Conservation (phyloP, 2,888 invertebrate genomes). For the Eupeodes latifasciatus region DNA sequence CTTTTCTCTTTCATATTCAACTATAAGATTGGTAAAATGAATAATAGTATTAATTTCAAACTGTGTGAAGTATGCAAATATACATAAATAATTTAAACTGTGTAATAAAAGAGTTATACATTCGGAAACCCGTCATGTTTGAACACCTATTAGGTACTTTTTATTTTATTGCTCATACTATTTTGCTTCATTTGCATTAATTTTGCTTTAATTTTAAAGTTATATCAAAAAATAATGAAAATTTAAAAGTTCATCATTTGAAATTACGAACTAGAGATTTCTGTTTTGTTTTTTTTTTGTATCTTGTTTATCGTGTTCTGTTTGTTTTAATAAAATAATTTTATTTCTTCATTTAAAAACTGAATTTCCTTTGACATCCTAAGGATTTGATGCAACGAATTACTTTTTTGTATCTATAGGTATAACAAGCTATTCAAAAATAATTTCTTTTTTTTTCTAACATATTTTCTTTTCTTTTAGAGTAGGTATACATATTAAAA, state of each 20-base stretch:
- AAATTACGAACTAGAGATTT: not conserved
- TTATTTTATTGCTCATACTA: not conserved
- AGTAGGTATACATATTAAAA: conserved; percentile 45
- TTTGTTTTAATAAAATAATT: not conserved
- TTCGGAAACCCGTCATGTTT: not conserved
- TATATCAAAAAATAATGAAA: not conserved
- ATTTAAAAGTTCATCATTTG: not conserved
- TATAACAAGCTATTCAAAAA: conserved; percentile 46
- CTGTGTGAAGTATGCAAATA: not conserved
- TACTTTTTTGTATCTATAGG: not conserved
- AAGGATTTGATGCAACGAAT: conserved; percentile 35
- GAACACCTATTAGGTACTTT: not conserved
- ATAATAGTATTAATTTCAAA: not conserved
- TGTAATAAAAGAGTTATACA: not conserved
- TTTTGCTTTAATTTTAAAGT: not conserved
- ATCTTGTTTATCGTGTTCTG: not conserved
- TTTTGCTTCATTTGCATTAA: not conserved
- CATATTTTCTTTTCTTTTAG: conserved; percentile 30
- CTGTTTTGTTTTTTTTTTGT: not conserved
- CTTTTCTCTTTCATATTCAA: not conserved
- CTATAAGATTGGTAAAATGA: not conserved
- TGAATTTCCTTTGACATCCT: conserved; percentile 2
- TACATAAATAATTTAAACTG: not conserved
- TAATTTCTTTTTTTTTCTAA: conserved; percentile 14
- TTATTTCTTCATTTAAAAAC: not conserved